Evolutionary conservation across 2,797 vertebrate genomes (phyloP).

Genomic region (Acanthurus lineatus): DNA sequence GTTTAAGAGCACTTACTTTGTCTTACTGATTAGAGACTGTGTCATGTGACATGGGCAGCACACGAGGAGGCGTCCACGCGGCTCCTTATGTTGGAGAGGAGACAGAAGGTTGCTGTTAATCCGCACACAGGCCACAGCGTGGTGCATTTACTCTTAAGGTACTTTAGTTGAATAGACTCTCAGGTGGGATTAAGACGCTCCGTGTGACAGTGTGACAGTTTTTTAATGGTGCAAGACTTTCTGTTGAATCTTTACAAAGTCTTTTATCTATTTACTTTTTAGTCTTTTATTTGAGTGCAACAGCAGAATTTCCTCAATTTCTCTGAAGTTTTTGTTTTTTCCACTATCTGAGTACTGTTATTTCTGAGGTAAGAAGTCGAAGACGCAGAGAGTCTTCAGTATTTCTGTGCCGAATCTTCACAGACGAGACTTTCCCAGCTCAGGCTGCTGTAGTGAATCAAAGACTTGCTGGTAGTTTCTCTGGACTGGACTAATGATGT

Average conservation of each 20-base stretch:
- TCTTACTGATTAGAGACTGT: conserved; percentile 40
- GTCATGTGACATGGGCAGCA: conserved; percentile 53
- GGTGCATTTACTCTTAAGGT: conserved; percentile 56
- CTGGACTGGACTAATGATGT: neutral
- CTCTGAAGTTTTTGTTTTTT: conserved; percentile 6
- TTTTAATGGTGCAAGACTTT: neutral
- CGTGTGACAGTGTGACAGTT: conserved; percentile 16
- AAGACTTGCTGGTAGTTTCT: neutral
- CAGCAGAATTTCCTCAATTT: no score
- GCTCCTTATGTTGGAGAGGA: conserved; percentile 32
- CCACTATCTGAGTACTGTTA: neutral
- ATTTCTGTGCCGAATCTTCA: neutral
- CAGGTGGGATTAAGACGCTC: conserved; percentile 66
- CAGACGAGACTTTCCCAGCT: neutral
- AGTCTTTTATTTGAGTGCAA: no score
- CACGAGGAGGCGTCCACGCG: conserved; percentile 28
- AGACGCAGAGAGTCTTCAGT: conserved; percentile 1
- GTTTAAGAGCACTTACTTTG: conserved; percentile 15
- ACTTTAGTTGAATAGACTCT: conserved; percentile 49
- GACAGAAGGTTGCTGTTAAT: conserved; percentile 72
- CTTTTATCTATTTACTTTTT: neutral
- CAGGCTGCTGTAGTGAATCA: neutral
- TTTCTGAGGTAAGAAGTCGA: neutral
- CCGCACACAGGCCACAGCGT: conserved; percentile 42
- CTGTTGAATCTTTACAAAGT: conserved; percentile 5